Evolutionary conservation across 2,797 vertebrate species (phyloP), one percentile per base, ranked within the genome.

Genomic region (Ctenochaetus hawaiiensis): DNA sequence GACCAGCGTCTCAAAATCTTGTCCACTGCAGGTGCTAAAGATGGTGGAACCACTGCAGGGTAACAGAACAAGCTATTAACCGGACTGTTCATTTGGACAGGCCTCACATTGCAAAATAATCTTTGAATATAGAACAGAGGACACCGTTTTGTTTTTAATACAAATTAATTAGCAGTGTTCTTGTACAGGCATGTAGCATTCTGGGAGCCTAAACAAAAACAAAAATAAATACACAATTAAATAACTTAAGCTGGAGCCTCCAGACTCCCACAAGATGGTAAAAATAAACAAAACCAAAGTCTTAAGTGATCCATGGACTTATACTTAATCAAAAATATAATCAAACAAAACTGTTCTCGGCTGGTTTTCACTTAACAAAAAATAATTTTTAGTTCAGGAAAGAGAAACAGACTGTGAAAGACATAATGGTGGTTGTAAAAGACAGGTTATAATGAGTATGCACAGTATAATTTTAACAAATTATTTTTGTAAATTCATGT

Each of bases 11-110:
- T 96, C 96, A 87, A 97, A 98, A 86, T 95, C 91, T 14, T 54
- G 2, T 14, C 10, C 92, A 1, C 97, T 98, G 77, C 97, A 98
- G n/a, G 4, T 59, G 83, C 97, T 97, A 81, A 98, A 98, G 43
- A 22, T 75, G 30, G 83, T 86, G 34, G 90, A 84, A 5, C 94
- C 95, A 10, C 97, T 97, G 44, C n/a, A 62, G 43, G 61, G 18
- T 8, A 75, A 89, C 5, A 48, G 16, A 12, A 67, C 9, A 64
- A 72, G 54, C 7, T 10, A 71, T 76, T 37, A 30, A 41, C 58
- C 9, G 11, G 61, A 54, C 69, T 18, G 56, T 43, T 20, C 6
- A 49, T 49, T 44, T 41, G 8, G 18, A 52, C 6, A 56, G 20
- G 22, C 12, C 12, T 57, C 7, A 34, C 5, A 34, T 44, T 47